A percentile compares a stretch with the other conserved stretches of the same genome.
These are phyloP conservation scores for Cydia amplana DNA, from an alignment of 1,140 invertebrate genomes.

Conservation along the genomic window DNA sequence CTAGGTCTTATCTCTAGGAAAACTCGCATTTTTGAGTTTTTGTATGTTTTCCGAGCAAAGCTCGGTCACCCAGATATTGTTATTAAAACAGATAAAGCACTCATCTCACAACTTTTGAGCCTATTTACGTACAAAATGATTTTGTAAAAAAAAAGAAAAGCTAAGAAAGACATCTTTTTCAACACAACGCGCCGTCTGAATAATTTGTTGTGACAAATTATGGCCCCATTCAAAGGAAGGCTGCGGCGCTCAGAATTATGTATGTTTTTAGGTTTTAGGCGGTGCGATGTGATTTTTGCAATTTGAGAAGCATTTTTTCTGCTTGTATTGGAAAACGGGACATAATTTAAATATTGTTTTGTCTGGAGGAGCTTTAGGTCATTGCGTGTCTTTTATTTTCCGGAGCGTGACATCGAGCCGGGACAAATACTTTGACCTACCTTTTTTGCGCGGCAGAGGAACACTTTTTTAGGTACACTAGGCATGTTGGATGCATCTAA, in stretches of 20 bases:
- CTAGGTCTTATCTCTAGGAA: no score
- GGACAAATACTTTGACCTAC: slow-evolving; percentile 3
- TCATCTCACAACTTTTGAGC: neutral
- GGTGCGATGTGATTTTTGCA: slow-evolving; percentile 24
- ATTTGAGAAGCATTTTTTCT: slow-evolving; percentile 32
- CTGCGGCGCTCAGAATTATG: slow-evolving; percentile 33
- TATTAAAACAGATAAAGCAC: neutral
- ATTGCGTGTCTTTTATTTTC: slow-evolving; percentile 16
- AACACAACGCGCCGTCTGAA: slow-evolving; percentile 46
- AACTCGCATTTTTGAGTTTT: no score
- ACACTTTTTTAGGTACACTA: neutral
- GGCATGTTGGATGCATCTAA: neutral
- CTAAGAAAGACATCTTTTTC: slow-evolving; percentile 50
- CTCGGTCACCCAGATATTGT: no score
- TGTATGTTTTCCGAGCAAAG: no score
- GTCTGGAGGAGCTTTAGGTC: slow-evolving; percentile 5
- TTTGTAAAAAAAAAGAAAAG: slow-evolving; percentile 26
- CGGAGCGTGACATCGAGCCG: neutral
- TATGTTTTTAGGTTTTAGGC: slow-evolving; percentile 32
- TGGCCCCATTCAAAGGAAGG: slow-evolving; percentile 53
- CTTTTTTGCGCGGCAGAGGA: slow-evolving; percentile 8
- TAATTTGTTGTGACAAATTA: slow-evolving; percentile 61
- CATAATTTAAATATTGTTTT: slow-evolving; percentile 29
- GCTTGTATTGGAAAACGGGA: slow-evolving; percentile 29
- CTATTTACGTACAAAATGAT: neutral